A percentile compares a stretch with the other conserved stretches of the same genome.
Evolutionary conservation across 1,140 invertebrate genomes (phyloP).

Genomic region (Sycophaga agraensis): DNA sequence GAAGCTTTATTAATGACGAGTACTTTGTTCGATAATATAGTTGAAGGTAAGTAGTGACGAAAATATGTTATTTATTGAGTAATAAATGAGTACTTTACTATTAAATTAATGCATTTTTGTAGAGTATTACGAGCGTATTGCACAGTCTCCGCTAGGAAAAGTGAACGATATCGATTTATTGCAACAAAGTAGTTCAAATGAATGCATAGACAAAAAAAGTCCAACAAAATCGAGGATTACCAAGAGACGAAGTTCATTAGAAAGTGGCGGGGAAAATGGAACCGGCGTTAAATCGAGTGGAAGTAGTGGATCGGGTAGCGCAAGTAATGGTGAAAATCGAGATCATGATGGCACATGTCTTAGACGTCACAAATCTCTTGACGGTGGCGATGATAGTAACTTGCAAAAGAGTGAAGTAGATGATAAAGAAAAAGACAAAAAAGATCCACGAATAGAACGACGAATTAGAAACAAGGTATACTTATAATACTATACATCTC

Average conservation of each 20-base stretch:
- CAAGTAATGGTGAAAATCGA: constrained; percentile 52
- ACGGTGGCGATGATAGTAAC: constrained; percentile 61
- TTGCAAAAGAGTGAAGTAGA: constrained; percentile 59
- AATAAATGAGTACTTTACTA: not conserved
- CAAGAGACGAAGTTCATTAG: constrained; percentile 61
- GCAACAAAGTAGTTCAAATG: not conserved
- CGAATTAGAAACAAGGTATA: constrained; percentile 69
- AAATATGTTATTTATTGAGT: too few relatives aligned
- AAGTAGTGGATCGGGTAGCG: not conserved
- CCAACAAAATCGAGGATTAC: constrained; percentile 44
- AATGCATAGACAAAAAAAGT: constrained; percentile 38
- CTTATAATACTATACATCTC: not conserved
- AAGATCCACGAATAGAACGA: constrained; percentile 63
- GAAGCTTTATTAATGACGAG: too few relatives aligned
- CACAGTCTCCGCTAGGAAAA: not conserved
- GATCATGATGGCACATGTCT: constrained; percentile 54
- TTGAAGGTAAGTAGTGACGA: constrained; percentile 6
- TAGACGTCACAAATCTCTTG: constrained; percentile 61
- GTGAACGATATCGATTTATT: not conserved
- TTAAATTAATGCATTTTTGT: not conserved
- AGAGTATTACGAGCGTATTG: constrained; percentile 6
- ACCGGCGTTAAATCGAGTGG: constrained; percentile 38
- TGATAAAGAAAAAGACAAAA: constrained; percentile 56
- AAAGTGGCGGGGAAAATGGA: constrained; percentile 56
- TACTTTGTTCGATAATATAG: constrained; percentile 16